Percentiles rank a stretch among this genome's conserved stretches.
These are phyloP conservation scores for Oxytorus armatus DNA, from an alignment of 2,888 invertebrate genomes.

Conservation along the genomic window DNA sequence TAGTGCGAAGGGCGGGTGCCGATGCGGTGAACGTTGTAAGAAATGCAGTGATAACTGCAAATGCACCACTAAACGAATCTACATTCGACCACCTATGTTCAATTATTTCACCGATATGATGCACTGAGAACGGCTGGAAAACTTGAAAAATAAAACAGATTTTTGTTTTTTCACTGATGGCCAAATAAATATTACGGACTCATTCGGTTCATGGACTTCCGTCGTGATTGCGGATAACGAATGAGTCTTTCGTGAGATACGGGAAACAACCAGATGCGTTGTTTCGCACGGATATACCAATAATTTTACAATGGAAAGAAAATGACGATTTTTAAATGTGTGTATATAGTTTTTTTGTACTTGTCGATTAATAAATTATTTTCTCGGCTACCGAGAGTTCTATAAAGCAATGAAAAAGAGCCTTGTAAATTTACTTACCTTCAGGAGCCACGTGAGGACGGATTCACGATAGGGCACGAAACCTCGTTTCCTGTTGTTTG, in stretches of 20 bases:
- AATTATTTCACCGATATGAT: constrained; percentile 79
- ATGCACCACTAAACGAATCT: constrained; percentile 74
- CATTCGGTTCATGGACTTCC: neutral
- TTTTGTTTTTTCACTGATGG: neutral
- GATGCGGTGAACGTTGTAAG: constrained; percentile 76
- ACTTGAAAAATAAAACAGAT: neutral
- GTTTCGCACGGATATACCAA: constrained; percentile 2
- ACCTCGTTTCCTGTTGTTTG: constrained; percentile 84
- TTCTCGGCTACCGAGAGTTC: neutral
- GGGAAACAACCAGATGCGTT: neutral
- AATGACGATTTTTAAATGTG: neutral
- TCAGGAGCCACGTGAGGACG: constrained; percentile 91
- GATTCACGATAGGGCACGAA: constrained; percentile 93
- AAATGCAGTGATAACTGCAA: constrained; percentile 77
- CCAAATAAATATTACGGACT: neutral
- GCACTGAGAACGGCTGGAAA: constrained; percentile 72
- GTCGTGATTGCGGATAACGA: neutral
- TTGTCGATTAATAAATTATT: constrained; percentile 58
- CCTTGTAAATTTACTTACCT: constrained; percentile 85
- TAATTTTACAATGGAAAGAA: constrained; percentile 13
- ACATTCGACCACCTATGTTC: constrained; percentile 78
- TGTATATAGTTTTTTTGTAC: constrained; percentile 42
- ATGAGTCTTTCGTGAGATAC: neutral
- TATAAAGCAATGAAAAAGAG: constrained; percentile 2
- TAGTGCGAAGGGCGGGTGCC: constrained; percentile 69